Evolutionary conservation across 2,113 vertebrate genomes (phyloP).

Genomic region (Nyctereutes procyonoides): DNA sequence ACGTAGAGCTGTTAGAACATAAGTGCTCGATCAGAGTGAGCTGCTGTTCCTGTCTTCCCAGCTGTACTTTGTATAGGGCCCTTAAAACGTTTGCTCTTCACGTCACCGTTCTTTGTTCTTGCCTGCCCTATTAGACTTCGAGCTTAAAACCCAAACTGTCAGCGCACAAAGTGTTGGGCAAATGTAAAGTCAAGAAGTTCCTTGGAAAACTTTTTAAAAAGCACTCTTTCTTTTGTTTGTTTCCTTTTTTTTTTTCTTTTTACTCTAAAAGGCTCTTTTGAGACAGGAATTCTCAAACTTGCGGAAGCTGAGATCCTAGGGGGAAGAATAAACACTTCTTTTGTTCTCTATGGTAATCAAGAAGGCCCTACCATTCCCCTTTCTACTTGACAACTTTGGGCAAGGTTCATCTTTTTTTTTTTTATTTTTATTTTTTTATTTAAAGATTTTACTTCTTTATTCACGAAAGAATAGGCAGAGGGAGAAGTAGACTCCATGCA

Average conservation of each 20-base stretch:
- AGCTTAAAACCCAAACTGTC: not conserved
- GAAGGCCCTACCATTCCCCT: not conserved
- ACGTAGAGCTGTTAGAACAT: not conserved
- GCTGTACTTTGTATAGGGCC: not conserved
- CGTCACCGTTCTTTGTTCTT: not conserved
- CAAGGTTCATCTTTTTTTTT: not conserved
- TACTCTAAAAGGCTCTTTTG: not conserved
- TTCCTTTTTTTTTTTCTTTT: not conserved
- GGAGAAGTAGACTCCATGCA: too few relatives aligned
- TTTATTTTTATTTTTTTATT: too few relatives aligned
- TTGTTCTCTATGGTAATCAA: not conserved
- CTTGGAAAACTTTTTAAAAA: conserved; percentile 7
- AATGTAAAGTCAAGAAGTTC: conserved; percentile 8
- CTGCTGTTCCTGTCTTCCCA: not conserved
- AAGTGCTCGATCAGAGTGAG: not conserved
- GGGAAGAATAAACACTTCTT: not conserved
- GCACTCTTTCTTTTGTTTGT: not conserved
- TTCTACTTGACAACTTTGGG: not conserved
- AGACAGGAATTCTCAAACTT: conserved; percentile 18
- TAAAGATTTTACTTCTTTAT: too few relatives aligned
- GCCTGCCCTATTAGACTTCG: not conserved
- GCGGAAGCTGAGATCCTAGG: not conserved
- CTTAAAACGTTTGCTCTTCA: not conserved
- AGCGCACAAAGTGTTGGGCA: not conserved
- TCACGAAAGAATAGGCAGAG: too few relatives aligned